Evolutionary conservation across 2,888 invertebrate genomes (phyloP).

Genomic region (Apocheima hispidaria): DNA sequence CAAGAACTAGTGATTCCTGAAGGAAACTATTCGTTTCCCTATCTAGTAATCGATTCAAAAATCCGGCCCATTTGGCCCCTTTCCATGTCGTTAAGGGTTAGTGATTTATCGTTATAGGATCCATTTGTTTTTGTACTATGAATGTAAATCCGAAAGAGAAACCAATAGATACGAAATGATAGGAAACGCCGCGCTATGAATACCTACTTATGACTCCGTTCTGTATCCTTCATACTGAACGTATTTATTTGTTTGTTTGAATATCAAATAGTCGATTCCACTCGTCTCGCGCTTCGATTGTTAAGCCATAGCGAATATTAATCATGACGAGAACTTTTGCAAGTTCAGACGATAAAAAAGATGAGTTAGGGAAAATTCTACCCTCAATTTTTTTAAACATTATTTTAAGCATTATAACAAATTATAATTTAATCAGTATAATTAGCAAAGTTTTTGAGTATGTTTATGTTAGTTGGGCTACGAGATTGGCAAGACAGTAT

Average conservation of each 20-base stretch:
- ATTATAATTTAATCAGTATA: too few species aligned
- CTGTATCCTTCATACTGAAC: constrained; percentile 7
- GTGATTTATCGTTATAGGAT: constrained; percentile 55
- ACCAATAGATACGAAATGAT: constrained; percentile 28
- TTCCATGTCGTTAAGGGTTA: constrained; percentile 53
- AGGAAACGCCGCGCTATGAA: constrained; percentile 29
- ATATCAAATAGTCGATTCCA: constrained; percentile 4
- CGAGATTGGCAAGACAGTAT: too few species aligned
- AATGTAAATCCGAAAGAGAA: constrained; percentile 45
- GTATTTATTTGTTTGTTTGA: constrained; percentile 25
- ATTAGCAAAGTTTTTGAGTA: too few species aligned
- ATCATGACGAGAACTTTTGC: constrained; percentile 7
- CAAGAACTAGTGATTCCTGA: constrained; percentile 41
- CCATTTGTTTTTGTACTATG: constrained; percentile 51
- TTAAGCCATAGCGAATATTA: not conserved
- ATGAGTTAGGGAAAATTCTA: constrained; percentile 3
- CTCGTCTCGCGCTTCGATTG: not conserved
- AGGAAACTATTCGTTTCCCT: constrained; percentile 46
- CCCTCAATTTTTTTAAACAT: too few species aligned
- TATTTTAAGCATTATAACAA: too few species aligned
- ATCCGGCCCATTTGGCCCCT: constrained; percentile 51
- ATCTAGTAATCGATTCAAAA: constrained; percentile 52
- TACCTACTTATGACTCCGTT: constrained; percentile 24
- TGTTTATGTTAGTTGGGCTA: too few species aligned
- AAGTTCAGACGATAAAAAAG: not conserved